Evolutionary conservation across 2,888 invertebrate species (phyloP), one percentile per base, ranked within the genome.

Genomic region (Phorcus lineatus): DNA sequence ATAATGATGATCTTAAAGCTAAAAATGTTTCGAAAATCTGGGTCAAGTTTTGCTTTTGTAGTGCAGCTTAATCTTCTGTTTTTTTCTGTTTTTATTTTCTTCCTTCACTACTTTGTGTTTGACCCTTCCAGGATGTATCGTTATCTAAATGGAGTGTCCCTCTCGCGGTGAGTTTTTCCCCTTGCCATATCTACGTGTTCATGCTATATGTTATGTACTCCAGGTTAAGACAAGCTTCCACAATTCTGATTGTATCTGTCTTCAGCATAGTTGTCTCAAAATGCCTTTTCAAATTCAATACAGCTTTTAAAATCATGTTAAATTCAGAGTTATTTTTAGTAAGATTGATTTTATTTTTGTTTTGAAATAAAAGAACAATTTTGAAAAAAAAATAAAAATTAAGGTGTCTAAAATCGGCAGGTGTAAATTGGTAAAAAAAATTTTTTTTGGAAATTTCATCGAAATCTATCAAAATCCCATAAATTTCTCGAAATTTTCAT

Each of bases 91-190:
- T 70, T 78, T 78, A 19, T 52, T 70, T 80, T 82, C 62, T 82
- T 53, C 66, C 81, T 83, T 83, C 67, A 74, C 77, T 78, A 81
- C 66, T 79, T 78, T 83, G 66, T 82, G 78, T 74, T 77, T 87
- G 85, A 70, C 55, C 80, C 78, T 74, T 80, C 74, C 89, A 90
- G 89, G 88, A 86, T 88, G 86, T 87, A 87, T 84, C 86, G 88
- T 78, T 89, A 90, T 87, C 86, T 90, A 81, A 89, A 89, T 83
- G 90, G 90, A 88, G 85, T 88, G 81, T 88, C 87, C 82, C 85
- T 90, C 76, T 85, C 90, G 78, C 90, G 90, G 90, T 90, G 90
- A 90, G 90, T 90, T 82, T 82, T 55, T 66, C 75, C 78, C 70
- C 79, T 77, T 77, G n/a, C 57, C 79, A 57, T 52, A 55, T 66